Conservation (phyloP, 92 coral and sea anemone genomes). For the Palythoa grandis region DNA sequence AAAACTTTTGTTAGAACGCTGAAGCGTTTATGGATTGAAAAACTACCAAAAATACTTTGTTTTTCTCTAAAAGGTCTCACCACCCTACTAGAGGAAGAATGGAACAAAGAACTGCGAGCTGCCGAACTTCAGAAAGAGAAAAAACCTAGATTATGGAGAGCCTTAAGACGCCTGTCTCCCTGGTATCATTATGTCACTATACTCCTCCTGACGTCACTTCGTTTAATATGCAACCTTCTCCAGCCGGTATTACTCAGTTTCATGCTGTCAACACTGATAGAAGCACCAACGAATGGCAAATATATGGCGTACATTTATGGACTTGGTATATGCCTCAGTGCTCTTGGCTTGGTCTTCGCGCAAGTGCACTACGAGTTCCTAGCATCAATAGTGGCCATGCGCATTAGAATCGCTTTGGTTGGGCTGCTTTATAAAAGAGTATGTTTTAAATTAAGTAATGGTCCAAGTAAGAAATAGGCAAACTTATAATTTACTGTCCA, state of each 20-base stretch:
- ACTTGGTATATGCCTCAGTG: not conserved
- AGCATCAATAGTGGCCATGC: not conserved
- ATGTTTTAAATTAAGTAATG: not conserved
- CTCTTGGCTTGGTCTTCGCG: conserved; percentile 21
- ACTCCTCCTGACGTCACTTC: conserved; percentile 15
- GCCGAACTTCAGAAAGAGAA: no score
- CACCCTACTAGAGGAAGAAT: no score
- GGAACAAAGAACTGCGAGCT: no score
- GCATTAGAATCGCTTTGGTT: conserved; percentile 18
- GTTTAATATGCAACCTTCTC: conserved; percentile 2
- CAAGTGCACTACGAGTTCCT: conserved; percentile 31
- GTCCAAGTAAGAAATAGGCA: not conserved
- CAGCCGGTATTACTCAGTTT: not conserved
- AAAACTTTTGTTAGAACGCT: no score
- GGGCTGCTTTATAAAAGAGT: conserved; percentile 30
- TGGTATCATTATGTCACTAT: conserved; percentile 5
- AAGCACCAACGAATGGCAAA: not conserved
- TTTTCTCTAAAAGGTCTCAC: no score
- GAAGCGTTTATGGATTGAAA: no score
- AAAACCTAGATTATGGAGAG: no score
- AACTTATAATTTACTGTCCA: no score
- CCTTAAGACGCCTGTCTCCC: not conserved
- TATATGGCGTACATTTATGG: conserved; percentile 5
- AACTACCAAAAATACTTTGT: no score
- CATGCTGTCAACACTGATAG: conserved; percentile 8